Evolutionary conservation across 2,888 invertebrate species (phyloP).

Genomic region (Orthosia cruda): DNA sequence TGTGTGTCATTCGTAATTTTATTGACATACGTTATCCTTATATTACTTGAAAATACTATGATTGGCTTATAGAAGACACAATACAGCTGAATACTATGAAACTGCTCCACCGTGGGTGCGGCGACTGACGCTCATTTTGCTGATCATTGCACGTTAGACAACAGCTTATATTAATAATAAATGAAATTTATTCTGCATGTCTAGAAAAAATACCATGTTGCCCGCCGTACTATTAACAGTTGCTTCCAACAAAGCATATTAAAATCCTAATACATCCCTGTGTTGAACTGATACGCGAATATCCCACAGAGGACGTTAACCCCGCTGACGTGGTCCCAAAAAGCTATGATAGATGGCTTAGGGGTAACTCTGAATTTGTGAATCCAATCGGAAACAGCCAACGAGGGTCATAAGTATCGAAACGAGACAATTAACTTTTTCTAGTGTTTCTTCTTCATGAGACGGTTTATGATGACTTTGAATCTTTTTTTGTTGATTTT

Average conservation of each 20-base stretch:
- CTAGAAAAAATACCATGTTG: no score
- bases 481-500: constrained; percentile 1
- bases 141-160: no score
- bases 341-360: constrained; percentile 67
- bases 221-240: not conserved
- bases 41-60: no score
- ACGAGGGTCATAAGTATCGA: constrained; percentile 51
- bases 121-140: no score
- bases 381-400: constrained; percentile 57
- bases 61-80: no score
- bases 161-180: no score
- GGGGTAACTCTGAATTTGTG: constrained; percentile 50
- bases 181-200: no score
- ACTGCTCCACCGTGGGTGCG: no score
- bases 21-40: no score
- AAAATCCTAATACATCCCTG: constrained; percentile 51
- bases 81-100: no score
- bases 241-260: constrained; percentile 7
- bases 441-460: constrained; percentile 20
- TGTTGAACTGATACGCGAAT: constrained; percentile 39
- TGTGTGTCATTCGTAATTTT: no score
- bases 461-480: not conserved
- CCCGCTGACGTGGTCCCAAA: constrained; percentile 56
- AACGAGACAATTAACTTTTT: constrained; percentile 41
- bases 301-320: constrained; percentile 48